Conservation (phyloP, 2,797 vertebrate species). For the Enteromius afrohamiltoni region DNA sequence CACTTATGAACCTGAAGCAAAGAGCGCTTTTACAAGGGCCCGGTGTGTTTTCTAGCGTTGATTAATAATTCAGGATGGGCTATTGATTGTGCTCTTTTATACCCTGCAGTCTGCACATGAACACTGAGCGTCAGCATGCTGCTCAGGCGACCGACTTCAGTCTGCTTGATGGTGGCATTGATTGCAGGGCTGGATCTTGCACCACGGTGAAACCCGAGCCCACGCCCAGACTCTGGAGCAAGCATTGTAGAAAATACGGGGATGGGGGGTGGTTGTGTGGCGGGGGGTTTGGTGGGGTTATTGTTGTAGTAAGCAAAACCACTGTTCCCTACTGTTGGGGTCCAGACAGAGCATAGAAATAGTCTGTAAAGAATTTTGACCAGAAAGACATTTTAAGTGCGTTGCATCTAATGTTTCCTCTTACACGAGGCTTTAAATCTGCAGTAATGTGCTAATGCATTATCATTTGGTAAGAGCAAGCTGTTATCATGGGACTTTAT, state of each 20-base stretch:
- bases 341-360: constrained; percentile 21
- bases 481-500: constrained; percentile 37
- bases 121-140: constrained; percentile 55
- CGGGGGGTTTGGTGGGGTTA: background rate
- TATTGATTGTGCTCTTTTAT: constrained; percentile 70
- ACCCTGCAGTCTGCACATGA: constrained; percentile 63
- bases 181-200: constrained; percentile 58
- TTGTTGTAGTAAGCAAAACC: constrained; percentile 44
- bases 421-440: background rate
- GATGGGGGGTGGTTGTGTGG: too few species aligned
- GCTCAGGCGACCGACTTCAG: constrained; percentile 51
- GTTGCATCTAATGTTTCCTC: background rate
- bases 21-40: constrained; percentile 37
- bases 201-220: constrained; percentile 56
- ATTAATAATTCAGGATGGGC: constrained; percentile 75
- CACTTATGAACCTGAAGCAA: background rate
- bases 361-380: background rate
- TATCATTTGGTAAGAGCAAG: constrained; percentile 10
- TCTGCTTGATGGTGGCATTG: constrained; percentile 53
- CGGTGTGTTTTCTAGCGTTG: constrained; percentile 54
- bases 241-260: background rate
- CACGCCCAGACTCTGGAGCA: constrained; percentile 36
- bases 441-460: constrained; percentile 17
- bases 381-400: background rate
- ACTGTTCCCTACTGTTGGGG: constrained; percentile 27